phyloP scores from a whole-genome alignment of 2,797 vertebrate species.

The Amphiprion clarkii region DNA sequence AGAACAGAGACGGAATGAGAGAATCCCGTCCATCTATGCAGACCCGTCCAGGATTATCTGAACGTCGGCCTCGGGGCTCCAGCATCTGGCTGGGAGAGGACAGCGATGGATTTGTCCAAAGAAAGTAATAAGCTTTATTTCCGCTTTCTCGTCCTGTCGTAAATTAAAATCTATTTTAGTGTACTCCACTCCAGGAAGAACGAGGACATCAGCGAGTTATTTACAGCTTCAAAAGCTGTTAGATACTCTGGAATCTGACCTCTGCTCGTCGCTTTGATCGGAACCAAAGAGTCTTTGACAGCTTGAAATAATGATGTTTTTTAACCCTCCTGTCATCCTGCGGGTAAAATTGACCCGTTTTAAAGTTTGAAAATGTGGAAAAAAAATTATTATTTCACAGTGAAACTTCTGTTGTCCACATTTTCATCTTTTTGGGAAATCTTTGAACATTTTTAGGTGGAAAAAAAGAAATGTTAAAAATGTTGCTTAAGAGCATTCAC shows the following conservation, averaged over 20 bases:
- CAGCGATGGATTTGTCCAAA: conserved; percentile 23
- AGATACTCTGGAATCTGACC: conserved; percentile 33
- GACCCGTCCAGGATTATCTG: conserved; percentile 43
- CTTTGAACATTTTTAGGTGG: no score
- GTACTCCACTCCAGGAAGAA: conserved; percentile 36
- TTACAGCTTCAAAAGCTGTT: conserved; percentile 57
- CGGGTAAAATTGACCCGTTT: no score
- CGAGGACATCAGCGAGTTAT: conserved; percentile 60
- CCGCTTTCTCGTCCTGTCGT: conserved; percentile 13
- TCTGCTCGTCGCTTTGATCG: background rate
- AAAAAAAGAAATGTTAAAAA: no score
- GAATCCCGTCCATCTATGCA: background rate
- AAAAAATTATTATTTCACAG: no score
- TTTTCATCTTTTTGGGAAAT: no score
- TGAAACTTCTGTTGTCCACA: no score
- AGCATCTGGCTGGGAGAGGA: conserved; percentile 9
- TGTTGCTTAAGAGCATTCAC: no score
- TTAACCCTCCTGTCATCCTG: no score
- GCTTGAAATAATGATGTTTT: conserved; percentile 2
- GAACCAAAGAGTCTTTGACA: background rate
- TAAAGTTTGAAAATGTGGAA: no score
- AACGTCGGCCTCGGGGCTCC: conserved; percentile 4
- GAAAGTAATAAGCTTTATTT: conserved; percentile 29
- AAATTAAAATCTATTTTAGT: conserved; percentile 65
- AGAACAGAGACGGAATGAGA: no score